These are phyloP conservation scores for Tetrapedia diversipes DNA, from an alignment of 2,888 invertebrate genomes.

Conservation along the genomic window DNA sequence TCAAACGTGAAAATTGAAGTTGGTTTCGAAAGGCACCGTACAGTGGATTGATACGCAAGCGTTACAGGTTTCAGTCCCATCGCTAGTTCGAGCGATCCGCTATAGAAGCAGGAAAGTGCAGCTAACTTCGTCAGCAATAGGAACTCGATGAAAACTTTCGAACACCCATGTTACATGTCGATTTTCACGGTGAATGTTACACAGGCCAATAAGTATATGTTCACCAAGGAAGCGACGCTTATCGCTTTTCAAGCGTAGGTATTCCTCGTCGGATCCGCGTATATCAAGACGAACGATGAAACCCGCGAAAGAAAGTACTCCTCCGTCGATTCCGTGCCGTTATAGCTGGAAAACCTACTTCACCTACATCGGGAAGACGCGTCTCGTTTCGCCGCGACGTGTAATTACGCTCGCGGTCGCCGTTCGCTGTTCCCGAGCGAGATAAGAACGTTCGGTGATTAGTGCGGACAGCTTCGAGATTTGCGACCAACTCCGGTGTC, in stretches of 20 bases:
- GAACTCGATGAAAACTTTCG: slow-evolving; percentile 1
- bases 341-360: slow-evolving; percentile 73
- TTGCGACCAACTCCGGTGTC: neutral
- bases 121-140: neutral
- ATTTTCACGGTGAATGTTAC: neutral
- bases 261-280: neutral
- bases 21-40: too few species aligned
- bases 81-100: too few species aligned
- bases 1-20: too few species aligned
- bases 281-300: slow-evolving; percentile 10
- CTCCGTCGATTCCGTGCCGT: slow-evolving; percentile 52
- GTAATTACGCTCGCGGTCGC: slow-evolving; percentile 45
- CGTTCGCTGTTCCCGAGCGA: slow-evolving; percentile 17
- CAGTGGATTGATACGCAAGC: too few species aligned
- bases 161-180: neutral
- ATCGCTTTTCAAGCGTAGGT: neutral
- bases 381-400: slow-evolving; percentile 43
- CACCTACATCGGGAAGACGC: slow-evolving; percentile 66
- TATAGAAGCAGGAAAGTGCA: neutral
- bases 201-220: too few species aligned
- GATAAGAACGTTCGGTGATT: slow-evolving; percentile 28
- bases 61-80: too few species aligned
- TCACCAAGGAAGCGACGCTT: neutral
- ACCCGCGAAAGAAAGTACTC: slow-evolving; percentile 39
- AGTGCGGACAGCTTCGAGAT: slow-evolving; percentile 6